phyloP scores from a whole-genome alignment of 2,888 invertebrate genomes.

The Steromphala cineraria region DNA sequence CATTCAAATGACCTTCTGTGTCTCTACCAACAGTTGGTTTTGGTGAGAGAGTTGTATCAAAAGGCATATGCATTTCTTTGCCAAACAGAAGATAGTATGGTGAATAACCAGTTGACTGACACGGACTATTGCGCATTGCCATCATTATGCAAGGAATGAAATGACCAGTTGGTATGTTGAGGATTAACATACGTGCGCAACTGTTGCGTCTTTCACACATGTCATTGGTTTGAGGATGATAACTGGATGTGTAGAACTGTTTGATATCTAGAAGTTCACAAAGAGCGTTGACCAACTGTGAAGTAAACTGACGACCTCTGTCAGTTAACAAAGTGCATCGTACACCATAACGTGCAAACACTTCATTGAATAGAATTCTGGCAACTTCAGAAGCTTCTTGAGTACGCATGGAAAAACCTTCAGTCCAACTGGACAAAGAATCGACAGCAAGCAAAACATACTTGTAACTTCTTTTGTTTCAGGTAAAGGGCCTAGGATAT shows the following conservation, averaged over 20 bases:
- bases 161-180: conserved; percentile 39
- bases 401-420: conserved; percentile 41
- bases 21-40: conserved; percentile 33
- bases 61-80: conserved; percentile 36
- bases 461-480: conserved; percentile 80
- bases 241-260: conserved; percentile 35
- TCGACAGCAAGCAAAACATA: conserved; percentile 49
- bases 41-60: conserved; percentile 33
- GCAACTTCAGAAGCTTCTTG: conserved; percentile 43
- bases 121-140: conserved; percentile 41
- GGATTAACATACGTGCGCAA: conserved; percentile 33
- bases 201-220: conserved; percentile 42
- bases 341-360: conserved; percentile 45
- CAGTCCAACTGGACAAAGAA: conserved; percentile 38
- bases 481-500: conserved; percentile 40
- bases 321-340: conserved; percentile 38
- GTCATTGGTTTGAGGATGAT: conserved; percentile 42
- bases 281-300: conserved; percentile 36
- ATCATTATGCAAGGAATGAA: conserved; percentile 42
- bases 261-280: conserved; percentile 43
- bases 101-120: conserved; percentile 37
- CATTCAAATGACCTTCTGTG: conserved; percentile 32
- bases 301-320: conserved; percentile 42
- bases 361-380: conserved; percentile 35
- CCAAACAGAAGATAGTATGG: conserved; percentile 41